Base-by-base conservation (phyloP, 2,797 vertebrate genomes). In the Hippocampus kuda region DNA sequence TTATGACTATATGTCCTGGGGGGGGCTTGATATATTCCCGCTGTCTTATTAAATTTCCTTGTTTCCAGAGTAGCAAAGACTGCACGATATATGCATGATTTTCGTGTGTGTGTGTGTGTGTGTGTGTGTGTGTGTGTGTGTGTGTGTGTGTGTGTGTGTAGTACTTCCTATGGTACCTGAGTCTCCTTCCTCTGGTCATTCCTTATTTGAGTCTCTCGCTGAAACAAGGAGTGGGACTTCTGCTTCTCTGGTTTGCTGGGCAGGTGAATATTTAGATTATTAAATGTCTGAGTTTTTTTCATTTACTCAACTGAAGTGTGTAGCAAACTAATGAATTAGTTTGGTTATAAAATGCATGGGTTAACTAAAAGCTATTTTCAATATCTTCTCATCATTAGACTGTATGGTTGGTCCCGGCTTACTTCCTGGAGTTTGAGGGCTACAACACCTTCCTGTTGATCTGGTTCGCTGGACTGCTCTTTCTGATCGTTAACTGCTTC, bases 101-200 rank as follows among this genome's bases (percentile, higher is more conserved):
- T 24, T 67, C 67, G 27, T 27, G 27, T 27, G 27, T 27, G 27
- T 27, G 27, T 27, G 27, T 27, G 27, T 30, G 30, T 30, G 30
- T 30, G 30, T 30, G 30, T 30, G 30, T 30, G 30, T 30, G 30
- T 30, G 30, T 30, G 30, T 30, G 30, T 30, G 30, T 30, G 30
- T 30, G 30, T 30, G 30, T 73, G 56, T 70, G 3, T 62, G 18
- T 78, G n/a, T 27, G 68, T 51, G 65, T 5, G 1, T 13, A 88
- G 88, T 89, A 89, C 76, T 89, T 98, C 75, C 88, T 98, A 34
- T 98, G 97, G 97, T 98, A 98, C 75, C 91, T 98, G 71, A 97
- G 94, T 79, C 88, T 98, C 7, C 90, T 99, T 54, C 96, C 97
- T 16, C 85, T 95, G 1, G 71, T 96, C 70, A 88, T 96, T 79